Percentiles rank a stretch among this genome's conserved stretches.
Conservation (phyloP, 2,888 invertebrate genomes). For the Xanthostigma xanthostigma region DNA sequence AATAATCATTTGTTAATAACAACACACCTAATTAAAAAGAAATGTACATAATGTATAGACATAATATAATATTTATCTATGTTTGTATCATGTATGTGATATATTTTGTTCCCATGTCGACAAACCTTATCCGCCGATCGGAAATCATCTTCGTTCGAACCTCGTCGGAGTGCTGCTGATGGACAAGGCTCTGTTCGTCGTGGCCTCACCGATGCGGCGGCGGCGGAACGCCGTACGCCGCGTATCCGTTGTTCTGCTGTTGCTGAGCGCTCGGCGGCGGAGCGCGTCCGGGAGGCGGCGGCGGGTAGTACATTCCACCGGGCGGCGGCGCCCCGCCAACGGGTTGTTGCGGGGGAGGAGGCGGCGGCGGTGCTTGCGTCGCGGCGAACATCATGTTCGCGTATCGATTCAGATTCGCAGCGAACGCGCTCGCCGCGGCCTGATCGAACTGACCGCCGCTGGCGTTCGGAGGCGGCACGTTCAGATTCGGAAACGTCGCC, state of each 20-base stretch:
- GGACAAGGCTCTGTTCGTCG: too few species aligned
- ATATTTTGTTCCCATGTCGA: too few species aligned
- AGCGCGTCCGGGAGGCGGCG: conserved; percentile 31
- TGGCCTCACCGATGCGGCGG: too few species aligned
- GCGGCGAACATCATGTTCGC: conserved; percentile 23
- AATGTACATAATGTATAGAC: too few species aligned
- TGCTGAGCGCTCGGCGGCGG: conserved; percentile 5
- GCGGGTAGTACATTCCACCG: conserved; percentile 33
- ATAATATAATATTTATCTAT: too few species aligned
- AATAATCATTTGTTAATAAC: too few species aligned
- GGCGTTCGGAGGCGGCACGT: conserved; percentile 12
- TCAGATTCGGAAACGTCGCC: conserved; percentile 12
- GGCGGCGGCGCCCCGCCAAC: conserved; percentile 17
- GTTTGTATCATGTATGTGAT: too few species aligned
- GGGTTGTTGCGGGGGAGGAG: conserved; percentile 20
- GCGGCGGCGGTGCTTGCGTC: conserved; percentile 21
- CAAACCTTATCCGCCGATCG: too few species aligned
- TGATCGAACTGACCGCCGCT: not conserved
- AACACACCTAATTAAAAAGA: too few species aligned
- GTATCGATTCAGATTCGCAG: conserved; percentile 22
- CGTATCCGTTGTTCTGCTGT: conserved; percentile 1
- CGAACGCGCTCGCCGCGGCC: conserved; percentile 9
- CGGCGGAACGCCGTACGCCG: too few species aligned
- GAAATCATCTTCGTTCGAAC: too few species aligned
- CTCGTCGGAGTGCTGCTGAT: too few species aligned